Base-by-base conservation (phyloP, 1,140 invertebrate genomes). In the Zaprionus gabonicus region DNA sequence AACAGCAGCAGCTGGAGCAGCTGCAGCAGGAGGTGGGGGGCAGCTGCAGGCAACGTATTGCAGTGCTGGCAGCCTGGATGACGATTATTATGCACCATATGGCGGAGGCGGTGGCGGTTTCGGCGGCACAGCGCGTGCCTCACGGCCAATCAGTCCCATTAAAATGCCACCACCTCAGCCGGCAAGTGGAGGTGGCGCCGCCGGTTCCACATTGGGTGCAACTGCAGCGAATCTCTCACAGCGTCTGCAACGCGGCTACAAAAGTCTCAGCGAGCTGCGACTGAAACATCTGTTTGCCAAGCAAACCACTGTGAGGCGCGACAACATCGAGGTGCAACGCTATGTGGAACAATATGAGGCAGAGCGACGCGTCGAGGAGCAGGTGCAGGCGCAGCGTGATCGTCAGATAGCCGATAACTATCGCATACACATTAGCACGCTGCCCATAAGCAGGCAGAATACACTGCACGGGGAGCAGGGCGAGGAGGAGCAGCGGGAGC, bases 241-340 rank as follows among this genome's bases (percentile, higher is more conserved):
- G 34, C 81, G 78, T 0, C 36, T 92, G 59, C 92, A 92, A 34
- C 64, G 76, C 6, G 84, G 91, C 60, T 92, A 87, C 68, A 91
- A 87, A 46, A 87, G 80, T n/a, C 60, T 92, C 13, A 84, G 81
- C 44, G 84, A 92, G n/a, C 78, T 92, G 38, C 73, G 85, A 9
- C 31, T 92, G 17, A 92, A 84, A 55, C 82, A 92, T 71, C 57
- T 92, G 27, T 92, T 92, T 13, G 87, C 87, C 55, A 92, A 81
- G 38, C 81, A 91, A 41, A 91, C 81, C 5, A 80, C 75, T 0
- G 64, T 92, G 4, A 65, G 84, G 1, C 69, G 70, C 25, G 91
- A 91, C 36, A 62, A 57, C 31, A 92, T 92, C 53, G 78, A 91
- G 57, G 82, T 92, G 27, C 74, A 84, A 34, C 82, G 73, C 38